Conservation (phyloP, 2,888 invertebrate species). For the Panopea generosa region DNA sequence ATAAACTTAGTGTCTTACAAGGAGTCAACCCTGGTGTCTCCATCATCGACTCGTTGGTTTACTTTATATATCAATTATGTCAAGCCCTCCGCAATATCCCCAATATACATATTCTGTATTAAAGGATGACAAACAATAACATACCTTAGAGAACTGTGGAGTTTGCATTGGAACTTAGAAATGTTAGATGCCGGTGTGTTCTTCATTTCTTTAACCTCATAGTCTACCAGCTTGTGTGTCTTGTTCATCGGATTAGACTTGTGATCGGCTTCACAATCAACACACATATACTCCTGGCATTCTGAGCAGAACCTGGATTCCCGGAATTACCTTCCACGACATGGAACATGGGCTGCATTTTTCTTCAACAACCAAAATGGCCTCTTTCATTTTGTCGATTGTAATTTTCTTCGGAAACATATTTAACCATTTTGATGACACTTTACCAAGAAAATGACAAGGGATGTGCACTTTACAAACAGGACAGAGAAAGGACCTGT, state of each 20-base stretch:
- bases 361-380: slow-evolving; percentile 49
- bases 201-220: slow-evolving; percentile 57
- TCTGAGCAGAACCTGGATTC: slow-evolving; percentile 43
- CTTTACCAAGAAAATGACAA: slow-evolving; percentile 50
- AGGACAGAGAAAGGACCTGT: slow-evolving; percentile 55
- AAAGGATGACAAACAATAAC: too few relatives aligned
- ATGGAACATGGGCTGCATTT: slow-evolving; percentile 51
- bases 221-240: slow-evolving; percentile 36
- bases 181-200: slow-evolving; percentile 49
- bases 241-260: slow-evolving; percentile 13
- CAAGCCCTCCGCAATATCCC: too few relatives aligned
- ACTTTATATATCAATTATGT: too few relatives aligned
- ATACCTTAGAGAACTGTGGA: slow-evolving; percentile 42
- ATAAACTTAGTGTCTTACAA: too few relatives aligned
- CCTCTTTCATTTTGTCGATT: slow-evolving; percentile 56
- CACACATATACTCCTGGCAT: slow-evolving; percentile 52
- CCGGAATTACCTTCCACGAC: slow-evolving; percentile 39
- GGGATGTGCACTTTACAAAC: slow-evolving; percentile 46
- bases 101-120: too few relatives aligned
- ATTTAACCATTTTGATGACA: slow-evolving; percentile 41
- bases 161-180: slow-evolving; percentile 54
- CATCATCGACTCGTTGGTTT: too few relatives aligned
- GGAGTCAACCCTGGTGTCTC: too few relatives aligned
- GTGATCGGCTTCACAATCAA: slow-evolving; percentile 34
- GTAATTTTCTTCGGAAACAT: slow-evolving; percentile 52